phyloP scores from a whole-genome alignment of 2,888 invertebrate species.

The Cephus rjabovi region DNA sequence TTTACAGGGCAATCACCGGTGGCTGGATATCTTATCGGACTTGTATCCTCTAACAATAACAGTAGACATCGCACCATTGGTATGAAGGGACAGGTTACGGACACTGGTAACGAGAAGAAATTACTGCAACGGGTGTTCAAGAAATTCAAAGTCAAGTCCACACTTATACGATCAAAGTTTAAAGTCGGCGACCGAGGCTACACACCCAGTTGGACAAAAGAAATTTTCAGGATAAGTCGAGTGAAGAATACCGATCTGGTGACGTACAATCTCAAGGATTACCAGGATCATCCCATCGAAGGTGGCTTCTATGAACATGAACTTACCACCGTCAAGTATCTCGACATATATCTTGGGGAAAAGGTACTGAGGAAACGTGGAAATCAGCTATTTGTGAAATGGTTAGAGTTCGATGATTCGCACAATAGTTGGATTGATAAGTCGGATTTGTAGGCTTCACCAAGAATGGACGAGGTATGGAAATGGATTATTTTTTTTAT shows the following conservation, averaged over 20 bases:
- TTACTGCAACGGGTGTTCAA: too few relatives aligned
- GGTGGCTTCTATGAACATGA: constrained; percentile 54
- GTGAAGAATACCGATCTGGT: constrained; percentile 13
- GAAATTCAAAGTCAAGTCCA: too few relatives aligned
- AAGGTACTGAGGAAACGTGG: constrained; percentile 17
- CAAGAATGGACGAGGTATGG: not conserved
- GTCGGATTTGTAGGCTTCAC: not conserved
- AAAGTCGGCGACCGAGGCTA: constrained; percentile 26
- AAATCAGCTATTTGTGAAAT: constrained; percentile 14
- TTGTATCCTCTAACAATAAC: constrained; percentile 31
- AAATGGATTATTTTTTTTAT: constrained; percentile 8
- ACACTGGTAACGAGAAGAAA: too few relatives aligned
- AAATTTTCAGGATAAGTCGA: not conserved
- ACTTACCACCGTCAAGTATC: constrained; percentile 47
- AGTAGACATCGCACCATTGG: constrained; percentile 48
- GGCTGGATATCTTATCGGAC: constrained; percentile 23
- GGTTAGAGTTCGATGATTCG: constrained; percentile 20
- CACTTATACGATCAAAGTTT: too few relatives aligned
- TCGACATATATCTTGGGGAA: constrained; percentile 33
- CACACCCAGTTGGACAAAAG: constrained; percentile 42
- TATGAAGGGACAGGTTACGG: too few relatives aligned
- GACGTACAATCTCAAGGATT: too few relatives aligned
- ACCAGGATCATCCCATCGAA: not conserved
- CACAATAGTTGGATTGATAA: constrained; percentile 18
- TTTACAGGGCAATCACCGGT: constrained; percentile 16